phyloP scores from a whole-genome alignment of 2,113 vertebrate species.

The Xiphophorus hellerii region DNA sequence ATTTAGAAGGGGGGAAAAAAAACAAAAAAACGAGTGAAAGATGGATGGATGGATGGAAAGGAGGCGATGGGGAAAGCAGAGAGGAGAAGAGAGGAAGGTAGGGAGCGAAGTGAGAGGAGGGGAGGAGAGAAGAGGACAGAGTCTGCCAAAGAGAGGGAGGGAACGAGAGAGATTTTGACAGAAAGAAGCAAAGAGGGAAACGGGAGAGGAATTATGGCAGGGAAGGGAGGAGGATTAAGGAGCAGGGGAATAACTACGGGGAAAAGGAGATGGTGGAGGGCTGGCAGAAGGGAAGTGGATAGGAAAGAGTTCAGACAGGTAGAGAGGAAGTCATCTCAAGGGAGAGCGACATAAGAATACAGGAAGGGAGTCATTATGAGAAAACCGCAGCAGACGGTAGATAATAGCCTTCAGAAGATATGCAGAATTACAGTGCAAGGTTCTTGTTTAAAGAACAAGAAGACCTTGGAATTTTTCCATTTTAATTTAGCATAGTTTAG shows the following conservation, averaged over 20 bases:
- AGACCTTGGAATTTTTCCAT: constrained; percentile 33
- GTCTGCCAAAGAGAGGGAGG: constrained; percentile 38
- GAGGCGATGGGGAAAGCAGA: constrained; percentile 12
- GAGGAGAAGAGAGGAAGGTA: constrained; percentile 14
- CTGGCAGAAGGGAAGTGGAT: constrained; percentile 35
- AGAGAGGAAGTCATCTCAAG: constrained; percentile 20
- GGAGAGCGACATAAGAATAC: constrained; percentile 35
- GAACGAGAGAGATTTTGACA: constrained; percentile 35
- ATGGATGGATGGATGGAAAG: constrained; percentile 12
- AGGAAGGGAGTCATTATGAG: constrained; percentile 13
- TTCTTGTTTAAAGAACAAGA: not conserved
- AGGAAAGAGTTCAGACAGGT: constrained; percentile 50
- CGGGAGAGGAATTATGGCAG: constrained; percentile 55
- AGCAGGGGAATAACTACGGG: constrained; percentile 36
- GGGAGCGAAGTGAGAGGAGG: constrained; percentile 30
- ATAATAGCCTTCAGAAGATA: constrained; percentile 4
- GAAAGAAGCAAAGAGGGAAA: constrained; percentile 36
- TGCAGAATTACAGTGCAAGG: not conserved
- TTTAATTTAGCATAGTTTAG: not conserved
- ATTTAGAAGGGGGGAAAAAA: constrained; percentile 20
- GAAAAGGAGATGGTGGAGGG: constrained; percentile 62
- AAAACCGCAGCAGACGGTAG: constrained; percentile 5
- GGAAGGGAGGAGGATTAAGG: constrained; percentile 66
- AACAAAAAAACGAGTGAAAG: not conserved
- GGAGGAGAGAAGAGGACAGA: constrained; percentile 35